Percentiles rank a stretch among this genome's conserved stretches.
phyloP scores from a whole-genome alignment of 53 echinoderm and acorn worm species.

The Henricia sp. region DNA sequence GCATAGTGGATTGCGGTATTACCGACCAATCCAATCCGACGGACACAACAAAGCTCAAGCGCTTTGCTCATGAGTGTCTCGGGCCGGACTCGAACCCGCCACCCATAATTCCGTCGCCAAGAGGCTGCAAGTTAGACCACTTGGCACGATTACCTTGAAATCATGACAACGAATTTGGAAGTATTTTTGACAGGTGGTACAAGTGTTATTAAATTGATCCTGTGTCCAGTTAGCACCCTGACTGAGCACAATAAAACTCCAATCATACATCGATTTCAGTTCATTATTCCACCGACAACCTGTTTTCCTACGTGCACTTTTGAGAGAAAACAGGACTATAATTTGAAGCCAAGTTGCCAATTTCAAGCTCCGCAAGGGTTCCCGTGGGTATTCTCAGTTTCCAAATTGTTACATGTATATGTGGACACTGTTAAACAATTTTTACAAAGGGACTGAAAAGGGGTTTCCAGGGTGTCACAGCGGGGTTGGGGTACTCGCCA shows the following conservation, averaged over 20 bases:
- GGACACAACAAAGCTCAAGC: no score
- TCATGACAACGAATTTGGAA: not conserved
- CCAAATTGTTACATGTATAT: conserved; percentile 50
- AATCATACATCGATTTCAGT: conserved; percentile 34
- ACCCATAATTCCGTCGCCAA: no score
- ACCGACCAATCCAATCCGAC: no score
- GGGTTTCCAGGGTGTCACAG: conserved; percentile 13
- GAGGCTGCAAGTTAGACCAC: no score
- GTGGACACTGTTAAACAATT: conserved; percentile 47
- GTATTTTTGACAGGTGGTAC: conserved; percentile 48
- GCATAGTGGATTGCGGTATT: no score
- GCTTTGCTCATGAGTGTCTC: no score
- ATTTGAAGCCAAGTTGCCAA: not conserved
- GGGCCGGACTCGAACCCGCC: no score
- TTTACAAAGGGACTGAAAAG: conserved; percentile 14
- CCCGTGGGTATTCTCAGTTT: not conserved
- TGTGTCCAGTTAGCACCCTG: conserved; percentile 30
- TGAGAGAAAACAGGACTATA: conserved; percentile 25
- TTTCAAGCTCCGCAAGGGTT: conserved; percentile 39
- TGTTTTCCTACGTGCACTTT: not conserved
- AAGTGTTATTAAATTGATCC: not conserved
- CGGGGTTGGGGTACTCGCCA: conserved; percentile 27
- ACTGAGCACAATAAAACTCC: conserved; percentile 51
- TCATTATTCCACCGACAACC: conserved; percentile 24
- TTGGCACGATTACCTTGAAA: conserved; percentile 14